Evolutionary conservation across 2,797 vertebrate species (phyloP).

Genomic region (Varecia variegata): DNA sequence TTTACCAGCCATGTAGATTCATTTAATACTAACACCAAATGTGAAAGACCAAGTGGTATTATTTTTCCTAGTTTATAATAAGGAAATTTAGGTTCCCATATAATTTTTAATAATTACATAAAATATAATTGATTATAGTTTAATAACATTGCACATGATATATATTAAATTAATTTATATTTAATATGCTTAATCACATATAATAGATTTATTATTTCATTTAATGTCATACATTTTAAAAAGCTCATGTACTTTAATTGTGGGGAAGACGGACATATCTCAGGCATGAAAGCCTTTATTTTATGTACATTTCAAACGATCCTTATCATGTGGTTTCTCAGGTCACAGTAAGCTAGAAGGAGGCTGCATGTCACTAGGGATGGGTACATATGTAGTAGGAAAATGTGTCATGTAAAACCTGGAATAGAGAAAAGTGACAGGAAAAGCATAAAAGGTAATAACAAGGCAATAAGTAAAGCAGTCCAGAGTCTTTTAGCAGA

Average conservation of each 20-base stretch:
- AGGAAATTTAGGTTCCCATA: not conserved
- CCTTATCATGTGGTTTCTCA: not conserved
- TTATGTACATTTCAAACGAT: not conserved
- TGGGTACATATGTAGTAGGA: not conserved
- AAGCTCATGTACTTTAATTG: not conserved
- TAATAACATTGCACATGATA: not conserved
- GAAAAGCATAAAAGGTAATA: not conserved
- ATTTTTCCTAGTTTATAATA: not conserved
- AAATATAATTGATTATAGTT: not conserved
- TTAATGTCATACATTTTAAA: not conserved
- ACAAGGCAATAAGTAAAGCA: not conserved
- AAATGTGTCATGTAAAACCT: not conserved
- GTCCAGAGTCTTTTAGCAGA: not conserved
- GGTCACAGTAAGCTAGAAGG: not conserved
- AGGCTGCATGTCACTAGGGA: not conserved
- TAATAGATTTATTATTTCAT: not conserved
- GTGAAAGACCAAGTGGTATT: not conserved
- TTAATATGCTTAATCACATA: not conserved
- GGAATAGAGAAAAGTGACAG: not conserved
- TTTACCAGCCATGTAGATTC: not conserved
- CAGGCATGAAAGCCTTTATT: not conserved
- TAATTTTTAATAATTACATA: not conserved
- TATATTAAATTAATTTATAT: not conserved
- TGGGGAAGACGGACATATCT: not conserved
- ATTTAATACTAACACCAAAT: conserved; percentile 3